Evolutionary conservation across 2,113 vertebrate species (phyloP), one percentile per base, ranked within the genome.

Genomic region (Corythornis cristatus): DNA sequence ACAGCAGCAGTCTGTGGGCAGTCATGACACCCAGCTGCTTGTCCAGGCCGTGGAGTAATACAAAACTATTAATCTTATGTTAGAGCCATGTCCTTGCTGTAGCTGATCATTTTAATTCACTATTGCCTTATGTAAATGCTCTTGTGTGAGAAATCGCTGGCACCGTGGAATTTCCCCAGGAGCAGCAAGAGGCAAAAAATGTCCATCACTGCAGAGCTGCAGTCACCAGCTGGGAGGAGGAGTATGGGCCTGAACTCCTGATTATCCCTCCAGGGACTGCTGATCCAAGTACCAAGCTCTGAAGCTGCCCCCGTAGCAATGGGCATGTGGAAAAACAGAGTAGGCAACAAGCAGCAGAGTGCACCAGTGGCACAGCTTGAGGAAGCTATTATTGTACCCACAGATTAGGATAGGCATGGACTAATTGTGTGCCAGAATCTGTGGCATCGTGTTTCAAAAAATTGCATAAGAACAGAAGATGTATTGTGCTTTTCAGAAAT

Each of bases 11-110:
- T 82, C 60, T 42, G 29, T 65, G 33, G n/a, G 15, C 81, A 76
- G n/a, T 85, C n/a, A 75, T 90, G 91, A 77, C 50, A 78, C 65
- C 40, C 46, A 58, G 20, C 25, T 83, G 37, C 37, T 40, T 73
- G 19, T 75, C 76, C 80, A 64, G 45, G 37, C 67, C 2, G 0
- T n/a, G 33, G 31, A 64, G 45, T 45, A 83, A 53, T 37, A 31
- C 50, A 54, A 73, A 78, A n/a, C 15, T 1, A 13, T 88, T 79
- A 37, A 66, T 64, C 28, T 90, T 66, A 21, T 25, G 26, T 78
- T 72, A 28, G 26, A 90, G 33, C 53, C 1, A 0, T 68, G 33
- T 67, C 31, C n/a, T 4, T 9, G 31, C 45, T 31, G 35, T 20
- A 28, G 43, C 22, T 46, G n/a, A 13, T n/a, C 65, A 15, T 21